Evolutionary conservation across 92 coral and sea anemone species (phyloP), one percentile per base, ranked within the genome.

Genomic region (Heteractis magnifica): DNA sequence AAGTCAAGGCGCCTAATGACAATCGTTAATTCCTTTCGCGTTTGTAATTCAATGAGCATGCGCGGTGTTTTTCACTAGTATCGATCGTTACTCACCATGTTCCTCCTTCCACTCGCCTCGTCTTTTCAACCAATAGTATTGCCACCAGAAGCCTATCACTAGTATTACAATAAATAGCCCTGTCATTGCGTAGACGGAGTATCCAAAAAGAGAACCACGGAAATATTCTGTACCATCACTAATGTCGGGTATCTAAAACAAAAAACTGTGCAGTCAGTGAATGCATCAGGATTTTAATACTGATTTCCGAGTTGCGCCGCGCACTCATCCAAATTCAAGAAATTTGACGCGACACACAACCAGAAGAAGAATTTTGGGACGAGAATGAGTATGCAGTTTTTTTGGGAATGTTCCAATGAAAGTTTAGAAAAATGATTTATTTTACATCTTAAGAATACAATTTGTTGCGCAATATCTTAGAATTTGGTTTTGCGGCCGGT

Each of bases 191-290:
- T 92, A 97, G 71, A 97, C 85, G 6, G 93, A 87, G 78, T 89
- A 89, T 49, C 98, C 99, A 84, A 97, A 97, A 71, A 87, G 60
- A 56, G 93, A 94, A 65, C 93, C 94, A 41, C 91, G 92, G 60
- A 97, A 97, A 71, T 94, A 94, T 73, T 97, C 98, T 4, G 94
- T 86, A 10, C 98, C 94, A 52, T 87, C 81, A 18, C 82, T 87
- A 26, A 87, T 74, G 7, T 82, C 88, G 75, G 92, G 72, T 59
- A 60, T 79, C 80, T 82, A 89, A 87, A 50, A 18, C 56, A 52
- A 58, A 51, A 75, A 34, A 6, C 44, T 78, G 18, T 34, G 19
- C 53, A 15, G 19, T 78, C 48, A 78, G 23, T 56, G 4, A 20
- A 16, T 78, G 13, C 6, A 15, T 18, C 8, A 19, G 58, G 50